These are phyloP conservation scores for Oryzaephilus surinamensis DNA, from an alignment of 1,140 invertebrate species.

Conservation along the genomic window DNA sequence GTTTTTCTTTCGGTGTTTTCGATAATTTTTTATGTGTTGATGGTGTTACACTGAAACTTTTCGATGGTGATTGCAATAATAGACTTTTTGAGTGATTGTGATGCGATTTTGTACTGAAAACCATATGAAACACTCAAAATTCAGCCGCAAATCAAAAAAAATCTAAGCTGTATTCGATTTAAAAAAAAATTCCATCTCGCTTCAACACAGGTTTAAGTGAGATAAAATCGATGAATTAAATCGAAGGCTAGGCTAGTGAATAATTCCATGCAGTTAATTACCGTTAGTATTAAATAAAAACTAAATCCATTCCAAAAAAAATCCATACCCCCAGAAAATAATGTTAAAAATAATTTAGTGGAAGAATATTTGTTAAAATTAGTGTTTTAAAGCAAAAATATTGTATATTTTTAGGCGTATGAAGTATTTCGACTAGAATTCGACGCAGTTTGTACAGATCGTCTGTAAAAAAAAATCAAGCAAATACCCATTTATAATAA, in stretches of 20 bases:
- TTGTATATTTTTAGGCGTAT: conserved; percentile 2
- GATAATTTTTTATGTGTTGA: conserved; percentile 25
- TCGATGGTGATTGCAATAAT: conserved; percentile 23
- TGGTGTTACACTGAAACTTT: conserved; percentile 25
- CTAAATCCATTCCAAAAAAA: no score
- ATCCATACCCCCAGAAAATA: neutral
- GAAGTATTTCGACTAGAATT: conserved; percentile 10
- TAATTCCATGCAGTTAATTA: no score
- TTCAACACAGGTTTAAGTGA: no score
- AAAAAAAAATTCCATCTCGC: no score
- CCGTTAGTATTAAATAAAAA: no score
- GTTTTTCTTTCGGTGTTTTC: conserved; percentile 35
- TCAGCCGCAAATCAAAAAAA: neutral
- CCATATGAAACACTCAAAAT: neutral
- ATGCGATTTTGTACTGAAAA: conserved; percentile 20
- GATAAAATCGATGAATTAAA: no score
- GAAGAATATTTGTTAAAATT: neutral
- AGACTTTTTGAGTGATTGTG: conserved; percentile 22
- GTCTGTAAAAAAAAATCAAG: conserved; percentile 7
- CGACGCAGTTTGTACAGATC: conserved; percentile 4
- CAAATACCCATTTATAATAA: neutral
- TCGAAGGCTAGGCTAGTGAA: no score
- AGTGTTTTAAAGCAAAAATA: neutral
- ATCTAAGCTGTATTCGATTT: neutral
- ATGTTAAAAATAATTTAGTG: neutral